Evolutionary conservation across 2,113 vertebrate species (phyloP).

Genomic region (Pseudorasbora parva): DNA sequence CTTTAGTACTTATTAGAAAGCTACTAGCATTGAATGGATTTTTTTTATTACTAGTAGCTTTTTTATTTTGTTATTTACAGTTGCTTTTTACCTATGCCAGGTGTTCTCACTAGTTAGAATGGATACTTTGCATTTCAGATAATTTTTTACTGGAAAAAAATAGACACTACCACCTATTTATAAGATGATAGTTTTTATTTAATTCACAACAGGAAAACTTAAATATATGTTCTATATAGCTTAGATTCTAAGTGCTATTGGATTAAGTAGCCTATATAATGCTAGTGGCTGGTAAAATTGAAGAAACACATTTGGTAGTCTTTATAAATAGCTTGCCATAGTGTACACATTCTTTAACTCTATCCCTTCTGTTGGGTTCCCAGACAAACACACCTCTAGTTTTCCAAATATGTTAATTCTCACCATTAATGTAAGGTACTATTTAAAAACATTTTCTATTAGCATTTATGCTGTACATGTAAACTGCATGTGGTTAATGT

Average conservation of each 20-base stretch:
- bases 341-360: slow-evolving; percentile 24
- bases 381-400: slow-evolving; percentile 31
- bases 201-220: background rate
- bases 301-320: background rate
- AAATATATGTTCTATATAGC: background rate
- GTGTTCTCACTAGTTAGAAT: background rate
- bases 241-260: background rate
- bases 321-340: slow-evolving; percentile 1
- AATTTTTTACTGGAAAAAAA: no score
- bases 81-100: background rate
- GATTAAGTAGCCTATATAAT: background rate
- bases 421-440: background rate
- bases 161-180: background rate
- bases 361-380: slow-evolving; percentile 11
- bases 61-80: background rate
- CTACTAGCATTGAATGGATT: background rate
- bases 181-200: background rate
- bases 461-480: background rate
- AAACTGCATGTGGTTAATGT: background rate
- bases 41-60: background rate
- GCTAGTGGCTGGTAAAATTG: background rate
- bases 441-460: background rate
- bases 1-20: background rate
- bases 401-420: slow-evolving; percentile 10
- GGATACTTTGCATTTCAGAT: background rate